Evolutionary conservation across 2,888 invertebrate species (phyloP), one percentile per base, ranked within the genome.

Genomic region (Spilarctia lutea): DNA sequence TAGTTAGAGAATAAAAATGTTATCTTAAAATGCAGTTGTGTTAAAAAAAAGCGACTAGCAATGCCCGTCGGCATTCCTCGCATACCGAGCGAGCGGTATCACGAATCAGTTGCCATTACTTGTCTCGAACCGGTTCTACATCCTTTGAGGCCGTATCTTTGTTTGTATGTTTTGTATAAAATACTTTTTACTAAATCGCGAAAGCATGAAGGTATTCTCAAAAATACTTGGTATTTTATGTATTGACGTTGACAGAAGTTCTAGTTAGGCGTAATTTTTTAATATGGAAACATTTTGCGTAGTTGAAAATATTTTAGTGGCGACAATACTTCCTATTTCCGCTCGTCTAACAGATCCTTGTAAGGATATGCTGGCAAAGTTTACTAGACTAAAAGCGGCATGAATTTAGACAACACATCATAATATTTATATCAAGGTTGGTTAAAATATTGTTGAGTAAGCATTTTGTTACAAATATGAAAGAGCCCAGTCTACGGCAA

Each of bases 101-200:
- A 84, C 83, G 86, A 87, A 80, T 85, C 83, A 80, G 85, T 85
- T 85, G 83, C 79, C 84, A 85, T 83, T 85, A 81, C 80, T 82
- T 76, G 86, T 85, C 86, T 82, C 78, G 76, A 86, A 93, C 93
- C 92, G 92, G 93, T 94, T 91, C 86, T 79, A 86, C 90, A 89
- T 91, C 91, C 91, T 91, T 92, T 84, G 87, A 88, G 88, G 88
- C 83, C 88, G 82, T 82, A 77, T 83, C 86, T 86, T 86, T 86
- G 83, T 90, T 87, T 87, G 83, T 89, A 86, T 87, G 84, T 86
- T 89, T 85, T 86, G 83, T 84, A 79, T 80, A 81, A 80, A 79
- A 79, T 80, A 82, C 81, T 80, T 80, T 80, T 81, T 82, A 78
- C 77, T 76, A 68, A 78, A 78, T 77, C 78, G 77, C 82, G 80